Evolutionary conservation across 2,888 invertebrate species (phyloP).

Genomic region (Plutella xylostella): DNA sequence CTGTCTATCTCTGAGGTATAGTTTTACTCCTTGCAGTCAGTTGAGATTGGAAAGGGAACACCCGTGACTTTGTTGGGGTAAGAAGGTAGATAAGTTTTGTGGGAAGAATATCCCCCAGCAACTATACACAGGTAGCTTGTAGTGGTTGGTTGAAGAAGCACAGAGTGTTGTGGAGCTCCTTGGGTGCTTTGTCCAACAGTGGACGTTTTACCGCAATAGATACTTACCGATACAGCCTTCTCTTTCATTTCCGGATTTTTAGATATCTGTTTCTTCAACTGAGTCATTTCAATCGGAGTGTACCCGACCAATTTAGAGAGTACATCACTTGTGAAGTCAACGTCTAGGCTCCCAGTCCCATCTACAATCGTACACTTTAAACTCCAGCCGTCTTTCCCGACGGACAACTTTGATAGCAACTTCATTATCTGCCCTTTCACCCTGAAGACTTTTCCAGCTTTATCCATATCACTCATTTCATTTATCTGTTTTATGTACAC

Average conservation of each 20-base stretch:
- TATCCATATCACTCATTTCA: conserved; percentile 33
- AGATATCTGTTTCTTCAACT: conserved; percentile 44
- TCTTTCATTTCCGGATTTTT: conserved; percentile 41
- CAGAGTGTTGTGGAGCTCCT: too few relatives aligned
- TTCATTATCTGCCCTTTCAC: conserved; percentile 70
- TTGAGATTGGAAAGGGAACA: too few relatives aligned
- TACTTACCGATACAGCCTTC: conserved; percentile 35
- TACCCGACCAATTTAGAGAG: conserved; percentile 60
- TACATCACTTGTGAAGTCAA: conserved; percentile 68
- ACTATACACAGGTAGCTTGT: too few relatives aligned
- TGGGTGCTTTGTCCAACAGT: too few relatives aligned
- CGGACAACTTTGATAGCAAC: conserved; percentile 64
- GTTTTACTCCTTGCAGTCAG: too few relatives aligned
- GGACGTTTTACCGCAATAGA: background rate
- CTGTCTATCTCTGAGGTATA: too few relatives aligned
- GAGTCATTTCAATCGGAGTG: conserved; percentile 55
- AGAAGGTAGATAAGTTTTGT: too few relatives aligned
- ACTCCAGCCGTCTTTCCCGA: conserved; percentile 64
- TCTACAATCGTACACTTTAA: conserved; percentile 70
- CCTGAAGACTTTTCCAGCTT: conserved; percentile 50
- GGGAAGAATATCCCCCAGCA: too few relatives aligned
- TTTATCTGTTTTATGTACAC: conserved; percentile 57
- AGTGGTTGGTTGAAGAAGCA: too few relatives aligned
- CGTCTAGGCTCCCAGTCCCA: conserved; percentile 63
- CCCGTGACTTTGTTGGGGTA: too few relatives aligned